phyloP scores from a whole-genome alignment of 1,140 invertebrate species.

The Chlorops oryzae region DNA sequence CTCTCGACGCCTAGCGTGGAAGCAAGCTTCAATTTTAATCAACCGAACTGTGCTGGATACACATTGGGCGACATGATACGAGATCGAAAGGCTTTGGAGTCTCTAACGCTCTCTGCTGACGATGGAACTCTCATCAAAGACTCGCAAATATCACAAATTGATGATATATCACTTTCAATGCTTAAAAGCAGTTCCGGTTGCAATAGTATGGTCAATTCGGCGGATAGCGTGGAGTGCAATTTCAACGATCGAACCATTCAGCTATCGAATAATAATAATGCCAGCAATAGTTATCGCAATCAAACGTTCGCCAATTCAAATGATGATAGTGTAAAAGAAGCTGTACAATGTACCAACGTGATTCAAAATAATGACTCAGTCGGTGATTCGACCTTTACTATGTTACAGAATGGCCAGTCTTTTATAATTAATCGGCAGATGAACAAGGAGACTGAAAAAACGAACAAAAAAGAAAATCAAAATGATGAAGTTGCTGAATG shows the following conservation, averaged over 20 bases:
- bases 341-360: too few relatives aligned
- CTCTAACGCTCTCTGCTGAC: constrained; percentile 36
- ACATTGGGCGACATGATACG: constrained; percentile 39
- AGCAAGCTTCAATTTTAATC: constrained; percentile 13
- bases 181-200: constrained; percentile 41
- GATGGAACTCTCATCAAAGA: constrained; percentile 43
- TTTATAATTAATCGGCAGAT: too few relatives aligned
- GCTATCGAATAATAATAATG: too few relatives aligned
- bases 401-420: too few relatives aligned
- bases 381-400: too few relatives aligned
- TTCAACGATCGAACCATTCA: constrained; percentile 2
- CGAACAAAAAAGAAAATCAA: too few relatives aligned
- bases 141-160: constrained; percentile 42
- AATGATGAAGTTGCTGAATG: too few relatives aligned
- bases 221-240: constrained; percentile 31
- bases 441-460: too few relatives aligned
- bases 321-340: too few relatives aligned
- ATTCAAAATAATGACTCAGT: too few relatives aligned
- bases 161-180: constrained; percentile 36
- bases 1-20: constrained; percentile 36
- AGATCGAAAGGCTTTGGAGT: constrained; percentile 38
- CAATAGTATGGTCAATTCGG: constrained; percentile 45
- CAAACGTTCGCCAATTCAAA: too few relatives aligned
- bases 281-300: too few relatives aligned
- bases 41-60: constrained; percentile 25